Conservation (phyloP, 2,888 invertebrate species). For the Ashinkailepas kermadecensis region DNA sequence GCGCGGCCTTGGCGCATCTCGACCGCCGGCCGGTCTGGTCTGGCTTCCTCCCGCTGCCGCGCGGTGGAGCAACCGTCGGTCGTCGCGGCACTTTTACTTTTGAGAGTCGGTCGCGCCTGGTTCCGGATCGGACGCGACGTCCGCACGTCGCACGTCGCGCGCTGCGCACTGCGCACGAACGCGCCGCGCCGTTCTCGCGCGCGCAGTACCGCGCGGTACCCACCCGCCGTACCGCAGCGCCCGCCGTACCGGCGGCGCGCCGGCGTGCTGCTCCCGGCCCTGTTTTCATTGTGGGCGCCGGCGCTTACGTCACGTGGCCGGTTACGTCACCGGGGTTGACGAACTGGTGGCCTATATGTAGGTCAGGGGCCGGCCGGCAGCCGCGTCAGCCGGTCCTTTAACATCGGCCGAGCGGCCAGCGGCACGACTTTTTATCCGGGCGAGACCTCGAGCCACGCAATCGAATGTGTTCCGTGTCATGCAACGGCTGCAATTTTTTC, state of each 20-base stretch:
- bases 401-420: too few relatives aligned
- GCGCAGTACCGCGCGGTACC: not conserved
- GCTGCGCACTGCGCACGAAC: not conserved
- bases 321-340: conserved; percentile 19
- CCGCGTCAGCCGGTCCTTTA: too few relatives aligned
- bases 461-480: too few relatives aligned
- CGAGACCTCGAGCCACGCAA: too few relatives aligned
- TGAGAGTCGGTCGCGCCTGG: not conserved
- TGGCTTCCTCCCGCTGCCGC: not conserved
- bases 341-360: not conserved
- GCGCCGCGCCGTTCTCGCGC: not conserved
- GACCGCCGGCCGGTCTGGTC: not conserved
- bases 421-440: too few relatives aligned
- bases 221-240: not conserved
- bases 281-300: not conserved
- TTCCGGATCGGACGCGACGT: not conserved
- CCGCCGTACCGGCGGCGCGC: not conserved
- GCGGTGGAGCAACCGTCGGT: not conserved
- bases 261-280: not conserved
- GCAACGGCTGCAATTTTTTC: too few relatives aligned
- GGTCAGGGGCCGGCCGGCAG: not conserved
- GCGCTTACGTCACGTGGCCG: not conserved
- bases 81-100: conserved; percentile 1
- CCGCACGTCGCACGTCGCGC: not conserved
- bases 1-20: conserved; percentile 1